Conservation (phyloP, 2,113 vertebrate genomes). For the Semnornis frantzii region DNA sequence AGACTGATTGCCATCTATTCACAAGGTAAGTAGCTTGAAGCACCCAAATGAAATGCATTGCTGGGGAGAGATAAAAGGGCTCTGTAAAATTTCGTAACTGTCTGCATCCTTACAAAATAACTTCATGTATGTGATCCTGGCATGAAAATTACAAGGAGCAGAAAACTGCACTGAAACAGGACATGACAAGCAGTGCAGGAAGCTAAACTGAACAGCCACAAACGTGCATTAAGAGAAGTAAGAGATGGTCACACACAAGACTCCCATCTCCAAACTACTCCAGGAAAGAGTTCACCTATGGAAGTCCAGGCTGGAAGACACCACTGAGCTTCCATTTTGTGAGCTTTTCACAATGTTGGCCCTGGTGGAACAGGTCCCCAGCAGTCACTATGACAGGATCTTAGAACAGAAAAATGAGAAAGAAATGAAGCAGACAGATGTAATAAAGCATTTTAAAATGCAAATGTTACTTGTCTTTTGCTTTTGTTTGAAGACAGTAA, state of each 20-base stretch:
- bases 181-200: neutral
- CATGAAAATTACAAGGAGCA: neutral
- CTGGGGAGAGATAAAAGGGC: neutral
- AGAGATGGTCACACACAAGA: neutral
- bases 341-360: neutral
- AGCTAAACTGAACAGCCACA: neutral
- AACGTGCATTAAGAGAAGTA: neutral
- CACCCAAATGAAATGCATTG: neutral
- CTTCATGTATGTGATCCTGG: fast-evolving
- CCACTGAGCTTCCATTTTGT: neutral
- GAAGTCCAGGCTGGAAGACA: neutral
- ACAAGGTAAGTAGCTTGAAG: neutral
- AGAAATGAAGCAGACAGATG: neutral
- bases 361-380: neutral
- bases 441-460: neutral
- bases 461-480: neutral
- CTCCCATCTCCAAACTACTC: neutral
- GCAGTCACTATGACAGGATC: neutral
- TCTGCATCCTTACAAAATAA: neutral
- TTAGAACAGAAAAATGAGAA: neutral
- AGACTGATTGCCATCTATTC: neutral
- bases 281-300: neutral
- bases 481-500: neutral
- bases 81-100: neutral
- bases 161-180: neutral